phyloP scores from a whole-genome alignment of 2,113 vertebrate species.

The Lathamus discolor region DNA sequence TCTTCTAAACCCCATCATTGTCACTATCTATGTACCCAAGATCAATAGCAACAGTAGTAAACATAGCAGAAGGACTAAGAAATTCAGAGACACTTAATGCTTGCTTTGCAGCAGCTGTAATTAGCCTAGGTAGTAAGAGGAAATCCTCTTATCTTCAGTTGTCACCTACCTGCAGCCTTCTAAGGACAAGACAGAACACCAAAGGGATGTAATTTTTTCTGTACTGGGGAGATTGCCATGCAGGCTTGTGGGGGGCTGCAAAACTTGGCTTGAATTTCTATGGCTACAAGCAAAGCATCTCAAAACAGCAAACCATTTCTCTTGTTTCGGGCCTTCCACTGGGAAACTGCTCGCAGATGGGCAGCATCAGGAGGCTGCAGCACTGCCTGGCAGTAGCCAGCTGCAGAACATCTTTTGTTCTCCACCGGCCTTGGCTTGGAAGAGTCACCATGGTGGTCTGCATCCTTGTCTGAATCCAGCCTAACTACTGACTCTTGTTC shows the following conservation, averaged over 20 bases:
- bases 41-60: neutral
- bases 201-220: neutral
- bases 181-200: neutral
- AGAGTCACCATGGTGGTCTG: neutral
- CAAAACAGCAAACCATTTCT: neutral
- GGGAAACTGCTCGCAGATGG: neutral
- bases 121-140: neutral
- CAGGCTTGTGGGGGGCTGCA: neutral
- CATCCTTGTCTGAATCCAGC: neutral
- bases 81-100: neutral
- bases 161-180: neutral
- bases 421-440: neutral
- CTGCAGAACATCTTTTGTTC: neutral
- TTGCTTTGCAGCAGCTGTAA: neutral
- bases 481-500: neutral
- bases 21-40: neutral
- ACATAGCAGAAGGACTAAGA: neutral
- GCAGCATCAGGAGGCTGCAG: rapidly evolving
- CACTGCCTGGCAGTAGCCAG: neutral
- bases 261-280: neutral
- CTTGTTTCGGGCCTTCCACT: neutral
- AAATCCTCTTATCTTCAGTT: neutral
- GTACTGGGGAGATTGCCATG: neutral
- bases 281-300: neutral
- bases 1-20: neutral